Evolutionary conservation across 2,797 vertebrate genomes (phyloP), one percentile per base, ranked within the genome.

Genomic region (Gobio occitaniae): DNA sequence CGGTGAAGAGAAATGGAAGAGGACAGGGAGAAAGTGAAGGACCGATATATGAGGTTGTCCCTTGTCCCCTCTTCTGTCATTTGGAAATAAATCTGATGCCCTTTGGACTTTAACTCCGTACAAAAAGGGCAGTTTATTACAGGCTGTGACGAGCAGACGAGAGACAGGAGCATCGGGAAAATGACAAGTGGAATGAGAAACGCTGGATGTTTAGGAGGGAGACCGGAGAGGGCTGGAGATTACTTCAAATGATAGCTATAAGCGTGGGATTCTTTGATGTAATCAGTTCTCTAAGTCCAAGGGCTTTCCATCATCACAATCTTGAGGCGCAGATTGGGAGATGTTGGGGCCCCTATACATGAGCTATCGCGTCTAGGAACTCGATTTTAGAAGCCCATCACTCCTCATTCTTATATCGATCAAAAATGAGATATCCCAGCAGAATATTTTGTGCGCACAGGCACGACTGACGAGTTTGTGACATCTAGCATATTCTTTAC

Each of bases 101-200:
- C 95, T 94, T 93, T 93, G 93, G 91, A 93, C 94, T 94, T 90
- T 75, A 92, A 88, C 91, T 93, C 92, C 80, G 54, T 50, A 87
- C 50, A 89, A 91, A 93, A 84, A 90, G 91, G 93, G 87, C 93
- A 89, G 94, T 95, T 95, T 93, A 94, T 96, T 94, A 94, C 92
- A 92, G 95, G 94, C 93, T 96, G 92, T 94, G 95, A 94, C 93
- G 94, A 94, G 91, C 48, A 93, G 94, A 92, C 56, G 92, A 93
- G 93, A 94, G 93, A 93, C 92, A 86, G 89, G 85, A 93, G 90
- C 94, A 92, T 93, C 89, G 75, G 90, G 91, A 89, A 88, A 94
- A 90, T 91, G 90, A 92, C 89, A 90, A 92, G 94, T 56, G 92
- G 93, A 93, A 92, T 91, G 88, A 87, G 85, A 92, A 93, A 90